phyloP scores from a whole-genome alignment of 2,888 invertebrate species.

The Colostygia pectinataria region DNA sequence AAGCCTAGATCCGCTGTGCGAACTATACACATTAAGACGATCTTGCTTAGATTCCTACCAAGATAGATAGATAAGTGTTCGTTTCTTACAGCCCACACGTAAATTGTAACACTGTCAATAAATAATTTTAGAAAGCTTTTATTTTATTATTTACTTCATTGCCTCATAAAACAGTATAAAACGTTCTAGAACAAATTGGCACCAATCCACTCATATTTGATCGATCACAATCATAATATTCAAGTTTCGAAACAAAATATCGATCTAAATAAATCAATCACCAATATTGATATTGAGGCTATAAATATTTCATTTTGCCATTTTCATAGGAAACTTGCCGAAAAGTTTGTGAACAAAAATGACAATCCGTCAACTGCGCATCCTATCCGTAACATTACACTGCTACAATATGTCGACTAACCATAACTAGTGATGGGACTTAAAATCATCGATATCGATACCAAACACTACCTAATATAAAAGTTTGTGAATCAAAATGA shows the following conservation, averaged over 20 bases:
- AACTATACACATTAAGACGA: too few species aligned
- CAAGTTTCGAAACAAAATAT: not conserved
- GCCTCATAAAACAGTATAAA: too few species aligned
- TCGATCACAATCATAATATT: not conserved
- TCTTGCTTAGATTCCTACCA: too few species aligned
- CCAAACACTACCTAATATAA: not conserved
- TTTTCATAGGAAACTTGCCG: constrained; percentile 23
- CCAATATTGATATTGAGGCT: constrained; percentile 14
- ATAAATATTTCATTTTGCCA: constrained; percentile 25
- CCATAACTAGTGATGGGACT: constrained; percentile 15
- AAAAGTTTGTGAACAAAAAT: constrained; percentile 29
- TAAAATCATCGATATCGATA: not conserved
- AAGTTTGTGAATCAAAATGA: constrained; percentile 26
- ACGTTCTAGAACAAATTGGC: not conserved
- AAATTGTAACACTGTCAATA: too few species aligned
- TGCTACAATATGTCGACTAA: constrained; percentile 36
- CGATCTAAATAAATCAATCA: constrained; percentile 16
- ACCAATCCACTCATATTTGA: not conserved
- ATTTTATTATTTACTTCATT: too few species aligned
- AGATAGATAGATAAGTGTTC: too few species aligned
- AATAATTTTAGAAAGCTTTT: too few species aligned
- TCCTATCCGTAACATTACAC: constrained; percentile 18
- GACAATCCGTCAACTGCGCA: constrained; percentile 25
- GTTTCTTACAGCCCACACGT: too few species aligned
- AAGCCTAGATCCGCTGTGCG: too few species aligned